These are phyloP conservation scores for Lepetodrilus schrolli DNA, from an alignment of 2,888 invertebrate genomes.

Conservation along the genomic window DNA sequence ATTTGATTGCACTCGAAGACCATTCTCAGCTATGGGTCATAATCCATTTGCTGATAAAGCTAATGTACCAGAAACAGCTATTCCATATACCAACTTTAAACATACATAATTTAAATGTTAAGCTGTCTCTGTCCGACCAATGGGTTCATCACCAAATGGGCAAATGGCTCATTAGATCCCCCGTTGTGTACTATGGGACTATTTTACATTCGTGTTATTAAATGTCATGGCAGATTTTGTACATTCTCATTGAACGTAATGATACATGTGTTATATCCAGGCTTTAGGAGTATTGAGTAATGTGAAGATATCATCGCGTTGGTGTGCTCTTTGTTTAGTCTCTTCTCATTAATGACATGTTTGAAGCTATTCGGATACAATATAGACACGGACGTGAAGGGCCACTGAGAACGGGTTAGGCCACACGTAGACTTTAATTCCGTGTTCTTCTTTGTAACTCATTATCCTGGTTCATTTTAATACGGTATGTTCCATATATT, in stretches of 20 bases:
- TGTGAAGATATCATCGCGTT: not conserved
- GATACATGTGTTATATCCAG: not conserved
- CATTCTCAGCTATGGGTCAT: not conserved
- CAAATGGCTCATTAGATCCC: not conserved
- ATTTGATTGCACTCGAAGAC: conserved; percentile 8
- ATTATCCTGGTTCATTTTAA: no score
- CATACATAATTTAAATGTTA: conserved; percentile 21
- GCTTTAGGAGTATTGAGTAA: not conserved
- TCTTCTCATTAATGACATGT: no score
- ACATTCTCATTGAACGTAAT: not conserved
- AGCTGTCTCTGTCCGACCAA: not conserved
- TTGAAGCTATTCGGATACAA: no score
- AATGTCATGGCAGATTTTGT: not conserved
- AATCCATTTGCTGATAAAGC: conserved; percentile 3
- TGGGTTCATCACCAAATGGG: conserved; percentile 8
- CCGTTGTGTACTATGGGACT: not conserved
- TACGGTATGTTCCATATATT: no score
- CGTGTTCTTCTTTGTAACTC: no score
- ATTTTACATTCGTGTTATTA: not conserved
- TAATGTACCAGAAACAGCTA: conserved; percentile 11
- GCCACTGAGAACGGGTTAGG: no score
- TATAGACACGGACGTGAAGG: no score
- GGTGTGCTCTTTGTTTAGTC: not conserved
- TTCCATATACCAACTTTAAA: conserved; percentile 7
- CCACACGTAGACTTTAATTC: no score